Evolutionary conservation across 1,140 invertebrate genomes (phyloP).

Genomic region (Muscidifurax raptorellus): DNA sequence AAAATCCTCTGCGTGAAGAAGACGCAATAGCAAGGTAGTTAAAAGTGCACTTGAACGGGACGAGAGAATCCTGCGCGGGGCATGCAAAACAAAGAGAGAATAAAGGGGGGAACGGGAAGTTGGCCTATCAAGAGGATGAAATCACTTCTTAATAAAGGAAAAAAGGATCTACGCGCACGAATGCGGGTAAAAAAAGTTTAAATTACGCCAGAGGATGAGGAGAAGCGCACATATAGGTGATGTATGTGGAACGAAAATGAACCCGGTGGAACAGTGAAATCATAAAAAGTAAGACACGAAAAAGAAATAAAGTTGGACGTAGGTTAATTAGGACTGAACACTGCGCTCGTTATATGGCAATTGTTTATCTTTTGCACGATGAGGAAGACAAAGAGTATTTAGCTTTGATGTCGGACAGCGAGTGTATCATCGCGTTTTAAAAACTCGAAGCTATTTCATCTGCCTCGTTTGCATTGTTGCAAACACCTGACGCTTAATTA

Average conservation of each 20-base stretch:
- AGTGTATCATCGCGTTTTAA: too few relatives aligned
- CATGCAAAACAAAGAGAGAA: background rate
- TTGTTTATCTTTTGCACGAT: background rate
- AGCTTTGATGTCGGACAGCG: too few relatives aligned
- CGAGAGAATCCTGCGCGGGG: background rate
- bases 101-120: background rate
- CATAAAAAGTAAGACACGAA: background rate
- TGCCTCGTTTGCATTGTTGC: too few relatives aligned
- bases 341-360: background rate
- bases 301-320: background rate
- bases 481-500: background rate
- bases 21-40: background rate
- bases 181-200: background rate
- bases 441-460: too few relatives aligned
- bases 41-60: background rate
- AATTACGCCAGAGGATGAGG: background rate
- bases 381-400: too few relatives aligned
- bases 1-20: background rate
- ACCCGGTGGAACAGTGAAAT: background rate
- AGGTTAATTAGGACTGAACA: background rate
- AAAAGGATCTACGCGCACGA: background rate
- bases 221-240: background rate
- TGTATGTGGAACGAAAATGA: background rate
- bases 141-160: slow-evolving; percentile 20
- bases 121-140: background rate